Evolutionary conservation across 2,797 vertebrate species (phyloP), one percentile per base, ranked within the genome.

Genomic region (Macroramphosus scolopax): DNA sequence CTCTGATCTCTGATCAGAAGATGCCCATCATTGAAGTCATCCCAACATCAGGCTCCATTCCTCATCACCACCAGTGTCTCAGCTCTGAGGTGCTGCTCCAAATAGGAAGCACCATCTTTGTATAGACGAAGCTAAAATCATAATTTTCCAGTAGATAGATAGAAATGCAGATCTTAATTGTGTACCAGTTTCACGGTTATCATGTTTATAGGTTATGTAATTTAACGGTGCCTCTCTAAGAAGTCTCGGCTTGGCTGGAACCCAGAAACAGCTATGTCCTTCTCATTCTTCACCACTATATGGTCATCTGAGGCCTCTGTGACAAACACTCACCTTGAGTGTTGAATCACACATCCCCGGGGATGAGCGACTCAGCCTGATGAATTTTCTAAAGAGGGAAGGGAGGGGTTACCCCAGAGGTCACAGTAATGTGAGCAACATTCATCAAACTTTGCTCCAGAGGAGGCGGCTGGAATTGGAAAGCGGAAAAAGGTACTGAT

Each of bases 261-360:
- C 28, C 28, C 46, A 64, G 25, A 63, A 75, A 66, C 47, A 50
- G 62, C 73, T 56, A 51, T 63, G 62, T 80, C 59, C 29, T 67
- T 52, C 66, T 73, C 63, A 43, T 56, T 78, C 33, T 65, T 63
- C 43, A 44, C 68, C 63, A 69, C 59, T 82, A 83, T 80, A 73
- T 75, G 72, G 60, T 71, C 69, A 82, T 81, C 73, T 77, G 77
- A 80, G 71, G 74, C 62, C 68, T 72, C 58, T 57, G 87, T 86
- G 91, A 91, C 90, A 92, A 90, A 89, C 88, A 86, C 78, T 86
- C 89, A 89, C 82, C 84, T 89, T 90, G 89, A 91, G 83, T 85
- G 81, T 77, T 82, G 84, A 85, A 84, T 86, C 83, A 82, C 85
- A 68, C 60, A 74, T 87, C 83, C 83, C 82, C 46, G 55, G 80